Percentiles rank a stretch among this genome's conserved stretches.
These are phyloP conservation scores for Panulirus ornatus DNA, from an alignment of 1,140 invertebrate species.

Conservation along the genomic window DNA sequence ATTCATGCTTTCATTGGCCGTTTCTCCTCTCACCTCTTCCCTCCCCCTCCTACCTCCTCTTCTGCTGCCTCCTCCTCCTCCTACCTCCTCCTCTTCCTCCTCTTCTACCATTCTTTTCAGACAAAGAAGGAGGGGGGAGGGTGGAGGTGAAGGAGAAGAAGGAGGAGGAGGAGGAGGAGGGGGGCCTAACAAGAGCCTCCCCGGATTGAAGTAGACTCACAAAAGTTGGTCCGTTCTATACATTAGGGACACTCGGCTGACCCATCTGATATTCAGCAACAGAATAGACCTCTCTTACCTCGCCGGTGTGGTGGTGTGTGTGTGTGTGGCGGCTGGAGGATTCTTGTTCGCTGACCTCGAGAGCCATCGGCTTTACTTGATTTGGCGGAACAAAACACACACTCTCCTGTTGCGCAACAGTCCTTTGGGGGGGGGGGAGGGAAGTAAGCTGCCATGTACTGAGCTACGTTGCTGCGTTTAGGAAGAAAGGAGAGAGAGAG, in stretches of 20 bases:
- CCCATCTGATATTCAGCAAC: conserved; percentile 46
- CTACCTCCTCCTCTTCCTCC: neutral
- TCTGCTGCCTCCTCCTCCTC: neutral
- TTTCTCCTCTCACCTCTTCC: conserved; percentile 20
- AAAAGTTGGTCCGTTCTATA: conserved; percentile 45
- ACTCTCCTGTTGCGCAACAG: too few species aligned
- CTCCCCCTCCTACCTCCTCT: neutral
- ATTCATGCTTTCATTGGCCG: conserved; percentile 11
- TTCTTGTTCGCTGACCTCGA: too few species aligned
- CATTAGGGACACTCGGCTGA: conserved; percentile 43
- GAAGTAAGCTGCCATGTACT: too few species aligned
- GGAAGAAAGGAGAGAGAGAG: neutral
- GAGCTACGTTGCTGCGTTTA: neutral
- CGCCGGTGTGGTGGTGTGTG: neutral
- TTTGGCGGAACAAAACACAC: too few species aligned
- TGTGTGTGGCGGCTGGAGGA: too few species aligned
- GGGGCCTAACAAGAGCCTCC: too few species aligned
- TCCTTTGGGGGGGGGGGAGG: too few species aligned
- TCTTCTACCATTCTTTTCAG: neutral
- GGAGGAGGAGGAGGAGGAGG: too few species aligned
- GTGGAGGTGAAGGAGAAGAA: neutral
- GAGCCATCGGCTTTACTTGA: too few species aligned
- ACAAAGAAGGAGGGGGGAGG: neutral
- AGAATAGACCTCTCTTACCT: conserved; percentile 35
- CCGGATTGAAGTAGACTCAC: conserved; percentile 9